These are phyloP conservation scores for Tragelaphus scriptus DNA, from an alignment of 2,113 vertebrate genomes.

Conservation along the genomic window DNA sequence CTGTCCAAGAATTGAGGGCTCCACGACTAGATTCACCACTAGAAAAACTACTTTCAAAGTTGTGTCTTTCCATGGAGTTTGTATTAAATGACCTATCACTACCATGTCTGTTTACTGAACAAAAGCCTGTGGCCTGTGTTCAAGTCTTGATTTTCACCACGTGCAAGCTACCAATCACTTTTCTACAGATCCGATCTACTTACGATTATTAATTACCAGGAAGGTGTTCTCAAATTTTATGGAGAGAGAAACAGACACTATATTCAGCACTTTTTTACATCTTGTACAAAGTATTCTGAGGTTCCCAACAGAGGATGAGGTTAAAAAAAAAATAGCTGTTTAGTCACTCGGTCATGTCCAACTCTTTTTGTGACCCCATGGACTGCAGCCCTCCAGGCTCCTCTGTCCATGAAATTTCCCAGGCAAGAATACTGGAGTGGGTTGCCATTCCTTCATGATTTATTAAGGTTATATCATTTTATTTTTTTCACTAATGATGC, in stretches of 20 bases:
- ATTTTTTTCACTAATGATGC: constrained; percentile 70
- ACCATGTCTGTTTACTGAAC: neutral
- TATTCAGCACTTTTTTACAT: neutral
- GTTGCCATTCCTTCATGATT: neutral
- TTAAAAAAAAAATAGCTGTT: neutral
- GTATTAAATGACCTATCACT: neutral
- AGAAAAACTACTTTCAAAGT: neutral
- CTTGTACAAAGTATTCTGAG: neutral
- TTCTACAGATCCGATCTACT: neutral
- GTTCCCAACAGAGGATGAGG: neutral
- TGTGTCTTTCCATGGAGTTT: neutral
- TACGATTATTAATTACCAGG: neutral
- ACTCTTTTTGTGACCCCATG: neutral
- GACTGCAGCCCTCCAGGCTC: neutral
- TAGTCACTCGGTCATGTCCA: neutral
- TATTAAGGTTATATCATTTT: neutral
- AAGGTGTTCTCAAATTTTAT: neutral
- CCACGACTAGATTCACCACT: neutral
- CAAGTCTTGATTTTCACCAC: neutral
- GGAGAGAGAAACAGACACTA: neutral
- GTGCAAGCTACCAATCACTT: neutral
- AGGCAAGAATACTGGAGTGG: neutral
- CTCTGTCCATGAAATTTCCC: neutral
- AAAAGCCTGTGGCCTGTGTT: neutral
- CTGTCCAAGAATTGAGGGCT: constrained; percentile 41